phyloP scores from a whole-genome alignment of 2,888 invertebrate genomes.

The Cephus pulcher region DNA sequence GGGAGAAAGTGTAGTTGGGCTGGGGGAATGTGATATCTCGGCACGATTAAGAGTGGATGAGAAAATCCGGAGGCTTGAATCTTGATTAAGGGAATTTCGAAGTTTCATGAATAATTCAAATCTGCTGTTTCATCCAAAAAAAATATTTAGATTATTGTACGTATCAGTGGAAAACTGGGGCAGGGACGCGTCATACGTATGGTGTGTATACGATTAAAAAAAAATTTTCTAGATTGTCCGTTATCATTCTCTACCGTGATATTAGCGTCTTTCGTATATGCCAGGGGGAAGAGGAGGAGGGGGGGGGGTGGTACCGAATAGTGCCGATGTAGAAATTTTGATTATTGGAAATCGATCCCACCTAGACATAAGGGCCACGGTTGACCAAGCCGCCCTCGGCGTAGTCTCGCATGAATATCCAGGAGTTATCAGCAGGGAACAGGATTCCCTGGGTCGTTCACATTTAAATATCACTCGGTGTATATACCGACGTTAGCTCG shows the following conservation, averaged over 20 bases:
- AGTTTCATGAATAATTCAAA: neutral
- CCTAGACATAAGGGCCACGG: neutral
- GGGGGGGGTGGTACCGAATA: neutral
- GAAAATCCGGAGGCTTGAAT: neutral
- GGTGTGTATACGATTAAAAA: neutral
- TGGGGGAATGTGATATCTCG: neutral
- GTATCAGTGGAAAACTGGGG: neutral
- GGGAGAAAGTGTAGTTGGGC: neutral
- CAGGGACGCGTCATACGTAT: neutral
- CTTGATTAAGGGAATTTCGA: neutral
- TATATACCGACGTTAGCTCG: constrained; percentile 14
- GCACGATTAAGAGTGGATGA: neutral
- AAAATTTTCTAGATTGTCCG: neutral
- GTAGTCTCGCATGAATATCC: constrained; percentile 5
- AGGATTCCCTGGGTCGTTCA: constrained; percentile 33
- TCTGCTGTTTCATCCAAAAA: neutral
- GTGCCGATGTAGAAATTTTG: constrained; percentile 29
- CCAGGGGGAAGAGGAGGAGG: neutral
- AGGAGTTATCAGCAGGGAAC: constrained; percentile 1
- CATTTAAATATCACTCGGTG: constrained; percentile 44
- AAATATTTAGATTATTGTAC: neutral
- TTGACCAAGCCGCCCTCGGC: neutral
- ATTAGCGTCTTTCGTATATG: neutral
- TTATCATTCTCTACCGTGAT: neutral
- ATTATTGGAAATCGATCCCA: constrained; percentile 52